Evolutionary conservation across 2,113 vertebrate species (phyloP).

Genomic region (Corythoichthys haematopterus): DNA sequence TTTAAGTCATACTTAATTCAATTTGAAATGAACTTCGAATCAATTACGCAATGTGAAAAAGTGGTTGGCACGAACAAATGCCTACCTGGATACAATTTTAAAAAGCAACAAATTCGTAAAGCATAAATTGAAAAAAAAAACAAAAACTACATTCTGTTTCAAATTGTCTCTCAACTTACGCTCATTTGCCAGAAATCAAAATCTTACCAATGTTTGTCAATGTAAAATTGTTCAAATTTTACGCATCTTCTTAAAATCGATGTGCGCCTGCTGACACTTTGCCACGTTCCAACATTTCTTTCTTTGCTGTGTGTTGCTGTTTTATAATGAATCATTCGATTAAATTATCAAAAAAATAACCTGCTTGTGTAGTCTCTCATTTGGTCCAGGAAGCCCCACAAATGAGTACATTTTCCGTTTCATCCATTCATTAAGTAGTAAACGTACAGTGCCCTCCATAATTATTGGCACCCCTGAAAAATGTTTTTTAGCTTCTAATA

Average conservation of each 20-base stretch:
- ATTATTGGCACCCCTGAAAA: too few species aligned
- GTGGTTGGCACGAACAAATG: neutral
- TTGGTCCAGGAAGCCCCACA: neutral
- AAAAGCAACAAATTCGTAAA: neutral
- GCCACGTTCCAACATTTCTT: slow-evolving; percentile 20
- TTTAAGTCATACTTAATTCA: neutral
- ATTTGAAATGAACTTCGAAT: slow-evolving; percentile 6
- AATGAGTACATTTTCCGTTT: neutral
- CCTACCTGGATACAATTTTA: neutral
- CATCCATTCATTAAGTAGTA: too few species aligned
- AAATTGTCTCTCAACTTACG: neutral
- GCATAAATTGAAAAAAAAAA: neutral
- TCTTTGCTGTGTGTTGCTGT: slow-evolving; percentile 42
- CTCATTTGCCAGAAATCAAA: neutral
- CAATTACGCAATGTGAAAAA: slow-evolving; percentile 4
- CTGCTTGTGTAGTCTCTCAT: slow-evolving; percentile 24
- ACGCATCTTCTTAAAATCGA: neutral
- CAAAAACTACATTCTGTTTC: neutral
- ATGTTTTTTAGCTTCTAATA: too few species aligned
- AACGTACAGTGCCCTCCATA: too few species aligned
- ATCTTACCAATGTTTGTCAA: neutral
- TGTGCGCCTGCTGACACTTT: slow-evolving; percentile 9
- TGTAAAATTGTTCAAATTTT: slow-evolving; percentile 4
- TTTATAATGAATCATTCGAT: slow-evolving; percentile 57
- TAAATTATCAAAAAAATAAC: slow-evolving; percentile 53